Evolutionary conservation across 2,113 vertebrate genomes (phyloP).

Genomic region (Ophthalmolycus amberensis): DNA sequence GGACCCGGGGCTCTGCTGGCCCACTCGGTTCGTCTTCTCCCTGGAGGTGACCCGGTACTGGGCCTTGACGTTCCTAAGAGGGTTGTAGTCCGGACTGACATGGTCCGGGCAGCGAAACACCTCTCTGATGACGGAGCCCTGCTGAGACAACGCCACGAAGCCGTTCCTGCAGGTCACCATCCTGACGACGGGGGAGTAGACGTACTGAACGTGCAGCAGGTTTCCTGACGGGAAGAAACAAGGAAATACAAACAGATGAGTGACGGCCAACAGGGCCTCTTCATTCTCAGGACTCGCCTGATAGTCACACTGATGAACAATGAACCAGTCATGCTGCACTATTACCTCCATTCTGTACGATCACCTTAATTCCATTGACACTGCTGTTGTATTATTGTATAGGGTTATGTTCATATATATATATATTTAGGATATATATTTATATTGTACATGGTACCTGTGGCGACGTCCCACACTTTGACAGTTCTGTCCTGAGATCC

Average conservation of each 20-base stretch:
- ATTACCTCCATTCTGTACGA: no score
- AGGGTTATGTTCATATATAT: no score
- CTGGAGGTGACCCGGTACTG: constrained; percentile 78
- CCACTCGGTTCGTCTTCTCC: constrained; percentile 4
- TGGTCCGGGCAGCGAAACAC: constrained; percentile 78
- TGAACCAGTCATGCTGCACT: no score
- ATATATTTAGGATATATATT: no score
- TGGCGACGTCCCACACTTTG: constrained; percentile 84
- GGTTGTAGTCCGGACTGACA: constrained; percentile 67
- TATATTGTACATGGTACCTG: constrained; percentile 62
- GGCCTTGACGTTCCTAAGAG: constrained; percentile 78
- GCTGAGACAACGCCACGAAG: constrained; percentile 80
- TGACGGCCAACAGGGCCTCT: no score
- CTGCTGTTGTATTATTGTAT: no score
- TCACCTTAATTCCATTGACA: no score
- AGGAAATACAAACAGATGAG: background rate
- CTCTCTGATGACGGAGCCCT: constrained; percentile 77
- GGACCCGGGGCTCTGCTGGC: background rate
- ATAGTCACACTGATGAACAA: no score
- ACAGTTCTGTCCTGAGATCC: constrained; percentile 84
- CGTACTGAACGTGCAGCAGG: constrained; percentile 82
- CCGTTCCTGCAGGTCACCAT: constrained; percentile 79
- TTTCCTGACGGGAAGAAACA: constrained; percentile 70
- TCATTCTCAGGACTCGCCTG: no score
- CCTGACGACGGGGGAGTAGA: constrained; percentile 78